Base-by-base conservation (phyloP, 2,113 vertebrate species). In the Macheiramphus alcinus region DNA sequence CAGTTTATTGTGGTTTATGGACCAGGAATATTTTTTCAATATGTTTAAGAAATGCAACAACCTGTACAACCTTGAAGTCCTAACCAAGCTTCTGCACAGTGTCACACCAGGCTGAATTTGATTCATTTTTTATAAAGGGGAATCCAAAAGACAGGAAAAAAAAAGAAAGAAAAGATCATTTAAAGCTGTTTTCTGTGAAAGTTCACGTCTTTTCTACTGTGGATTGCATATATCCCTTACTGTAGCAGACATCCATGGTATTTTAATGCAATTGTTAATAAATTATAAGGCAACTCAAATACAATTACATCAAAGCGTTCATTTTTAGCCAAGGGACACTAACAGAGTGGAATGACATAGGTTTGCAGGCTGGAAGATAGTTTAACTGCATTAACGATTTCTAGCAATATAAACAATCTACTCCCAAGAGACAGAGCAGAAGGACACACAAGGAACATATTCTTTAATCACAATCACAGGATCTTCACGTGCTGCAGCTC, bases 231-330 rank as follows among this genome's bases (percentile, higher is more conserved):
- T 92, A n/a, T 93, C 45, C 91, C 80, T 86, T 90, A 62, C 93
- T 95, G 61, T 56, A 87, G 90, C 90, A 97, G 91, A 95, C 82
- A 71, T 97, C 94, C 91, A 97, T 95, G 90, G 75, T 92, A 91
- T 97, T 99, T 98, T 98, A 98, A 98, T 98, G 97, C 96, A 98
- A 91, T 94, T 97, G 98, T 99, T 98, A 99, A 99, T 99, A 99
- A 99, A 98, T 98, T 83, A 99, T 98, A 97, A 98, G 86, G 95
- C 97, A 98, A 96, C 97, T 99, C 98, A 98, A 97, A 98, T 97
- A 97, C 91, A 97, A 98, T 98, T 97, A 98, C 97, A 98, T 99
- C 98, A 98, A 98, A 98, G 97, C 78, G 40, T 97, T 98, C 97
- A 97, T 95, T 98, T 98, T 95, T 94, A 98, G 97, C 98, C 90